Percentiles rank a stretch among this genome's conserved stretches.
Conservation (phyloP, 2,113 vertebrate genomes). For the Hydropotes inermis region DNA sequence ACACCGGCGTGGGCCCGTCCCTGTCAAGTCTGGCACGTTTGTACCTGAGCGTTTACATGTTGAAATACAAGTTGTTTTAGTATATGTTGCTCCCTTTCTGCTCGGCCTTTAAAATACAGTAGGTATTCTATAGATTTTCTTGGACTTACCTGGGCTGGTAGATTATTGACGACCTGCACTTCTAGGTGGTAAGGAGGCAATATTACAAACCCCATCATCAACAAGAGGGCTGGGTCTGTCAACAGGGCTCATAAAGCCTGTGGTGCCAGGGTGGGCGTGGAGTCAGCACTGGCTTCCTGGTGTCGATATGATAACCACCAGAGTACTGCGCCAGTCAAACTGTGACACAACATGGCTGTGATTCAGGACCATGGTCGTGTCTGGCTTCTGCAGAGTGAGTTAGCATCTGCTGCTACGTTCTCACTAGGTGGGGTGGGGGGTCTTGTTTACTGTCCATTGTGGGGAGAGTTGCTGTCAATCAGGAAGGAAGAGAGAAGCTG, state of each 20-base stretch:
- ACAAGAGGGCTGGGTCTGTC: neutral
- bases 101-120: neutral
- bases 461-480: neutral
- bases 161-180: neutral
- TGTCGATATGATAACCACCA: neutral
- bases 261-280: rapidly evolving
- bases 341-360: neutral
- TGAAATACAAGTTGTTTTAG: neutral
- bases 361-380: neutral
- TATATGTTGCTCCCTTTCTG: neutral
- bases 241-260: neutral
- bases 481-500: slow-evolving; percentile 20
- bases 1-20: neutral
- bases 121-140: too few relatives aligned
- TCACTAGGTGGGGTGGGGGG: neutral
- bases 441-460: neutral
- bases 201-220: neutral
- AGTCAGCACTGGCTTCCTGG: neutral
- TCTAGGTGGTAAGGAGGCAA: neutral
- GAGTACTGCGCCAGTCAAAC: neutral
- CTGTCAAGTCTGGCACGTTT: rapidly evolving
- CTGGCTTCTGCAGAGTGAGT: neutral
- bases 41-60: neutral
- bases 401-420: neutral
- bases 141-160: neutral